phyloP scores from a whole-genome alignment of 2,888 invertebrate species.

The Meteorus colon region DNA sequence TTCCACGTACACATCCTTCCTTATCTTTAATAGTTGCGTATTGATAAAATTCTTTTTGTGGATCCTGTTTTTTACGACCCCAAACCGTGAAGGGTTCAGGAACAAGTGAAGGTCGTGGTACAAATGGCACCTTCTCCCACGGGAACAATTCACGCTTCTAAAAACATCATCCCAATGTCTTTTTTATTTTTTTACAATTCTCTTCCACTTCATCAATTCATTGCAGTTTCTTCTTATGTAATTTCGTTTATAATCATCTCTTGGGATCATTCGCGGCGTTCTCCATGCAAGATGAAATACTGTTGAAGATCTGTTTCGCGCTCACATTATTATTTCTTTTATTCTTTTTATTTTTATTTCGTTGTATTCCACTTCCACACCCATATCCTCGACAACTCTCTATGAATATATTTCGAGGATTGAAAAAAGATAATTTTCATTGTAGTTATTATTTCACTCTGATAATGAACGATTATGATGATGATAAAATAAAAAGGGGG shows the following conservation, averaged over 20 bases:
- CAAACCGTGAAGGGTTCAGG: slow-evolving; percentile 90
- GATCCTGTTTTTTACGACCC: slow-evolving; percentile 78
- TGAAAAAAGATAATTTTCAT: neutral
- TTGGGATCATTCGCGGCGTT: slow-evolving; percentile 51
- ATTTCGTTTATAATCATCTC: slow-evolving; percentile 22
- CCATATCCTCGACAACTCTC: slow-evolving; percentile 40
- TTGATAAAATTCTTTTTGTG: slow-evolving; percentile 70
- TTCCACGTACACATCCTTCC: slow-evolving; percentile 66
- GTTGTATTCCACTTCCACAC: slow-evolving; percentile 51
- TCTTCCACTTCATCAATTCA: slow-evolving; percentile 17
- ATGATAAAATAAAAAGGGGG: neutral
- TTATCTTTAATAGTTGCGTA: slow-evolving; percentile 68
- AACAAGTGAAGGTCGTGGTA: slow-evolving; percentile 89
- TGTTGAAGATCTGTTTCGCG: neutral
- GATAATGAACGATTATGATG: neutral
- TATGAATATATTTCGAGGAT: neutral
- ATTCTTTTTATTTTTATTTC: slow-evolving; percentile 6
- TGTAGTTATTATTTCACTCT: neutral
- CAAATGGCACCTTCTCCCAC: slow-evolving; percentile 92
- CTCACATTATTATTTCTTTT: neutral
- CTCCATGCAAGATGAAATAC: slow-evolving; percentile 31
- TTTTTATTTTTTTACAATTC: slow-evolving; percentile 28
- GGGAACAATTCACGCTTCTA: slow-evolving; percentile 85
- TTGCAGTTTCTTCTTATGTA: slow-evolving; percentile 11
- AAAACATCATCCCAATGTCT: slow-evolving; percentile 71